These are phyloP conservation scores for Pteruthius melanotis DNA, from an alignment of 2,113 vertebrate species.

Conservation along the genomic window DNA sequence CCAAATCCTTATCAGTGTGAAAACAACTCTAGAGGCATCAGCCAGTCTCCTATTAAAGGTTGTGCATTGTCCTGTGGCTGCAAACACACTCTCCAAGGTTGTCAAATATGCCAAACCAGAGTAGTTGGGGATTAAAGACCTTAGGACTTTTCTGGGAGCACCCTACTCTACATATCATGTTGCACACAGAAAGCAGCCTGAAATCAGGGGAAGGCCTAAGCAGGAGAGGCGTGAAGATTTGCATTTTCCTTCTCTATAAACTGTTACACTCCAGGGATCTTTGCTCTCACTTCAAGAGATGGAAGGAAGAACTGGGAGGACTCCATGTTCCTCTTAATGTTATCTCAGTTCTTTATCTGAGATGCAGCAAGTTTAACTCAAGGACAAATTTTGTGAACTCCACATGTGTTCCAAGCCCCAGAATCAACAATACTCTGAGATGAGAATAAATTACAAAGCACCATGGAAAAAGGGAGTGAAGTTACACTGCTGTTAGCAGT, in stretches of 20 bases:
- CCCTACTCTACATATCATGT: background rate
- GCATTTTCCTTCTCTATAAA: background rate
- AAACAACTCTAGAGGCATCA: background rate
- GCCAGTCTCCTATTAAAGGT: background rate
- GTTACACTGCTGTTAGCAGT: background rate
- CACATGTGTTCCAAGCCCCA: background rate
- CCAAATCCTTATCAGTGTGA: background rate
- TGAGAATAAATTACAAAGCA: background rate
- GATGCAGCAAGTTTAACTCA: slow-evolving; percentile 6
- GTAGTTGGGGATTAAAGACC: background rate
- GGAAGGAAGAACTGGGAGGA: background rate
- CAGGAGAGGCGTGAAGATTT: background rate
- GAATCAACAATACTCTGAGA: background rate
- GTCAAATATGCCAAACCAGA: background rate
- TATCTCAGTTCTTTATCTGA: slow-evolving; percentile 34
- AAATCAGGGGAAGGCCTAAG: background rate
- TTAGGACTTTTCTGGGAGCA: background rate
- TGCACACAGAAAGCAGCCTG: background rate
- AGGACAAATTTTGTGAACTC: background rate
- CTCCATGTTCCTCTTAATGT: background rate
- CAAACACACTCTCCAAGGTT: fast-evolving
- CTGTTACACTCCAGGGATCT: background rate
- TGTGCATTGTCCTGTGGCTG: background rate
- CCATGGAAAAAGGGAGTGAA: background rate
- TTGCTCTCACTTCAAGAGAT: background rate